Percentiles rank a stretch among this genome's conserved stretches.
Conservation (phyloP, 2,797 vertebrate species). For the Saxicola maurus region DNA sequence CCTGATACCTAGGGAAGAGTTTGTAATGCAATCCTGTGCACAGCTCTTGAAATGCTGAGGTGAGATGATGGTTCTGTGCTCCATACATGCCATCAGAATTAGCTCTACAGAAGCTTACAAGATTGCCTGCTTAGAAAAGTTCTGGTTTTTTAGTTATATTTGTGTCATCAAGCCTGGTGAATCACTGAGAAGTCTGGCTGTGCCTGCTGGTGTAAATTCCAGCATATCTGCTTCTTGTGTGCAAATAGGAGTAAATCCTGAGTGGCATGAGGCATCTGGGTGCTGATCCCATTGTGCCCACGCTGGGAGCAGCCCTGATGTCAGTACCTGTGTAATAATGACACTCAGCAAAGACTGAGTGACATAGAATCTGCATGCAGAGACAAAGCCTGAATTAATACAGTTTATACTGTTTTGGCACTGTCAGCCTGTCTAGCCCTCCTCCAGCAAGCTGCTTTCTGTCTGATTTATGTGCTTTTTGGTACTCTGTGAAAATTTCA, state of each 20-base stretch:
- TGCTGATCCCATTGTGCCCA: background rate
- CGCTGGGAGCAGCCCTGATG: background rate
- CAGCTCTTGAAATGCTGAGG: background rate
- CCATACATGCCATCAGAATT: background rate
- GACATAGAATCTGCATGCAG: background rate
- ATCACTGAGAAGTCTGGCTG: background rate
- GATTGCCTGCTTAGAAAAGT: background rate
- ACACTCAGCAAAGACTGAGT: background rate
- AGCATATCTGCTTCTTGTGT: background rate
- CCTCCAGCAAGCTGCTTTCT: background rate
- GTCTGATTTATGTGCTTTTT: background rate
- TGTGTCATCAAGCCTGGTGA: background rate
- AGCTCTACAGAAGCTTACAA: background rate
- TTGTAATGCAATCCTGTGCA: background rate
- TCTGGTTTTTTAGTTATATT: background rate
- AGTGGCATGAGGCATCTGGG: background rate
- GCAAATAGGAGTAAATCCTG: background rate
- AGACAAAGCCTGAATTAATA: background rate
- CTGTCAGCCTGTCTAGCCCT: background rate
- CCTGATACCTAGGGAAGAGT: background rate
- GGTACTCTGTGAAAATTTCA: background rate
- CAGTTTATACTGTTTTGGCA: background rate
- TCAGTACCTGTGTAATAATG: background rate
- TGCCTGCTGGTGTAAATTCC: background rate
- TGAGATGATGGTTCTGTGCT: background rate